Percentiles rank a stretch among this genome's conserved stretches.
These are phyloP conservation scores for Epinotia brunnichana DNA, from an alignment of 2,888 invertebrate species.

Conservation along the genomic window DNA sequence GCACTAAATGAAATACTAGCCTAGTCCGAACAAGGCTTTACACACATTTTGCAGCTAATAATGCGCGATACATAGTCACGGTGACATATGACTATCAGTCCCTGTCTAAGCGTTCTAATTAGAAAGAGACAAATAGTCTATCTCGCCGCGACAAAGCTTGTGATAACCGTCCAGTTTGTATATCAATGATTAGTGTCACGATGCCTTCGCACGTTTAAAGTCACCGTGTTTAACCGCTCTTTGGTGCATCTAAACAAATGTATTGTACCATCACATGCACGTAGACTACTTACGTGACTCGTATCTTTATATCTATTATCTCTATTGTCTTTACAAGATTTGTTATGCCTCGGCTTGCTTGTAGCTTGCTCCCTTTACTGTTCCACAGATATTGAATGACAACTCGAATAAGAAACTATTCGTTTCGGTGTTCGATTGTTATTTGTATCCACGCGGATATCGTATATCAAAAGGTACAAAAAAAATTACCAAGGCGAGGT, in stretches of 20 bases:
- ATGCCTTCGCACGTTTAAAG: no score
- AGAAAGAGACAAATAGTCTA: no score
- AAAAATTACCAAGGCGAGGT: background rate
- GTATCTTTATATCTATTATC: conserved; percentile 20
- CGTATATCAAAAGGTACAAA: conserved; percentile 3
- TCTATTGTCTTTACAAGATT: conserved; percentile 17
- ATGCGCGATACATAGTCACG: no score
- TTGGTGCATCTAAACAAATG: conserved; percentile 1
- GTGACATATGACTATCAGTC: no score
- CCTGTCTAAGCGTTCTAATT: no score
- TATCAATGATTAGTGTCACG: no score
- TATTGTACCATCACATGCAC: conserved; percentile 12
- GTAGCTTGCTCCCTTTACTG: background rate
- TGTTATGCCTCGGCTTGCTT: conserved; percentile 20
- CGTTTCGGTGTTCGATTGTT: conserved; percentile 7
- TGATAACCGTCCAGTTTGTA: no score
- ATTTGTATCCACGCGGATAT: conserved; percentile 10
- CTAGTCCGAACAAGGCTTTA: no score
- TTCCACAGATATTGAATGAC: conserved; percentile 24
- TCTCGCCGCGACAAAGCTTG: no score
- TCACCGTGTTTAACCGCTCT: no score
- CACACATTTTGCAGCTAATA: no score
- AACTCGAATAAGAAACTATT: conserved; percentile 16
- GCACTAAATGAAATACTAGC: no score
- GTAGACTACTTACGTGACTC: conserved; percentile 15